These are phyloP conservation scores for Lasioglossum villosulum DNA, from an alignment of 2,888 invertebrate species.

Conservation along the genomic window DNA sequence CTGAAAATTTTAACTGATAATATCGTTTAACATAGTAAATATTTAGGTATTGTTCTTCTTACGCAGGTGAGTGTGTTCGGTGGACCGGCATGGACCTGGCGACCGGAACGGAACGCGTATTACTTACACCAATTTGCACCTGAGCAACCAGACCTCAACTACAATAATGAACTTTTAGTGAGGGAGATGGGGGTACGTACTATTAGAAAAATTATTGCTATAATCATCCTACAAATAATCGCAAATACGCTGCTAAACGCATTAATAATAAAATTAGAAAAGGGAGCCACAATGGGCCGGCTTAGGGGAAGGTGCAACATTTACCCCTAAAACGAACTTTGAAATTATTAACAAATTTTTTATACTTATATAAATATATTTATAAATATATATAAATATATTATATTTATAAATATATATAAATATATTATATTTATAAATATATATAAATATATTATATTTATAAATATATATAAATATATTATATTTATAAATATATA, in stretches of 20 bases:
- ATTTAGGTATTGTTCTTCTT: not conserved
- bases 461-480: too few species aligned
- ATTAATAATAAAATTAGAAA: too few species aligned
- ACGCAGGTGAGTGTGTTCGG: slow-evolving; percentile 84
- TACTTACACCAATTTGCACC: slow-evolving; percentile 86
- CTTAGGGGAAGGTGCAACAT: too few species aligned
- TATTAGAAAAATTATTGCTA: not conserved
- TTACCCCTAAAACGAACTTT: too few species aligned
- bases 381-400: too few species aligned
- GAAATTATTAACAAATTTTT: too few species aligned
- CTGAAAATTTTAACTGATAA: not conserved
- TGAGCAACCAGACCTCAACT: slow-evolving; percentile 87
- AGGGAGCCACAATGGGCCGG: too few species aligned
- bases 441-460: too few species aligned
- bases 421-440: too few species aligned
- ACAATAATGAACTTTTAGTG: slow-evolving; percentile 81
- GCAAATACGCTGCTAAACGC: not conserved
- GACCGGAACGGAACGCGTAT: slow-evolving; percentile 83
- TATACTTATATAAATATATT: too few species aligned
- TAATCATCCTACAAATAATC: not conserved
- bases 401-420: too few species aligned
- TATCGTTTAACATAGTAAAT: not conserved
- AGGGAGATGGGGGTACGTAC: slow-evolving; percentile 80
- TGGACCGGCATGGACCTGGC: slow-evolving; percentile 86
- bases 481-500: too few species aligned